Conservation (phyloP, 2,797 vertebrate species). For the Acanthopagrus latus region DNA sequence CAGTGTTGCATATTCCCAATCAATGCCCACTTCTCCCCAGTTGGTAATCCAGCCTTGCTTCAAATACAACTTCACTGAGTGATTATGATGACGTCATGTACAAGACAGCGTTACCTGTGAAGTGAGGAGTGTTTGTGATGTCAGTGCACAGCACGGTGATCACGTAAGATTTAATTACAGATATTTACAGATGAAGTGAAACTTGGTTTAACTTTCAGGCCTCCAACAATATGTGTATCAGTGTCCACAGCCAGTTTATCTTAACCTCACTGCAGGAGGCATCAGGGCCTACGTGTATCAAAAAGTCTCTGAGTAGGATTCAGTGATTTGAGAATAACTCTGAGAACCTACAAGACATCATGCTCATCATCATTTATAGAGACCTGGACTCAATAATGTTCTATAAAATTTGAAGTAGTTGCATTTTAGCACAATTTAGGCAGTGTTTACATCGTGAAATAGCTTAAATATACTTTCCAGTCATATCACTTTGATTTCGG, state of each 20-base stretch:
- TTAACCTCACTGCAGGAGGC: slow-evolving; percentile 14
- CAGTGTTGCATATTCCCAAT: neutral
- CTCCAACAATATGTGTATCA: neutral
- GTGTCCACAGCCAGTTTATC: slow-evolving; percentile 18
- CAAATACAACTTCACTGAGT: slow-evolving; percentile 11
- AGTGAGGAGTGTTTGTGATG: slow-evolving; percentile 26
- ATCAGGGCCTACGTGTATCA: slow-evolving; percentile 10
- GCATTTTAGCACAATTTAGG: slow-evolving; percentile 44
- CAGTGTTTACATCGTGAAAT: slow-evolving; percentile 50
- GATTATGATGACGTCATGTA: slow-evolving; percentile 33
- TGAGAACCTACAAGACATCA: slow-evolving; percentile 21
- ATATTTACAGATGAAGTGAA: slow-evolving; percentile 77
- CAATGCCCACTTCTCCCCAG: neutral
- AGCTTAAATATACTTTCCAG: slow-evolving; percentile 32
- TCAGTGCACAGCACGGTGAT: slow-evolving; percentile 44
- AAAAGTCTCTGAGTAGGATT: slow-evolving; percentile 12
- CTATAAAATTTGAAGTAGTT: slow-evolving; percentile 31
- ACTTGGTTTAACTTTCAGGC: slow-evolving; percentile 16
- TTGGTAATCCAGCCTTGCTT: slow-evolving; percentile 15
- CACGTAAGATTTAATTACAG: slow-evolving; percentile 52
- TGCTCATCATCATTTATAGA: slow-evolving; percentile 10
- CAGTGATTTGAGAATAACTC: slow-evolving; percentile 15
- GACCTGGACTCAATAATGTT: slow-evolving; percentile 21
- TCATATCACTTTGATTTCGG: neutral
- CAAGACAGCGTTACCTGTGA: slow-evolving; percentile 19